phyloP scores from a whole-genome alignment of 2,113 vertebrate genomes.

The Eulemur macaco region DNA sequence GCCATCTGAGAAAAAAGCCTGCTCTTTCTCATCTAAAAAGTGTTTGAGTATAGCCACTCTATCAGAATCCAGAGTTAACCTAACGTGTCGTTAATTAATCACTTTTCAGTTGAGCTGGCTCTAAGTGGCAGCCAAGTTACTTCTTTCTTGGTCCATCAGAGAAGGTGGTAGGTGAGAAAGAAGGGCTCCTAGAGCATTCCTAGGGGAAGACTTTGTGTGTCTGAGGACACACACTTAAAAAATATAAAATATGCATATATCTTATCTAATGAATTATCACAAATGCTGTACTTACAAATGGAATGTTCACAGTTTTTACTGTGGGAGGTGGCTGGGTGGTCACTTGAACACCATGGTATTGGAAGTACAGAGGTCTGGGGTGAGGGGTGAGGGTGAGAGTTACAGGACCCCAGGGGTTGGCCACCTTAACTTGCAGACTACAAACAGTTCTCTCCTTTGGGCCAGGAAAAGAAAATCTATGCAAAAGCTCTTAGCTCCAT shows the following conservation, averaged over 20 bases:
- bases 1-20: not conserved
- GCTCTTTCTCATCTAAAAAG: not conserved
- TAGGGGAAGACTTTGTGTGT: not conserved
- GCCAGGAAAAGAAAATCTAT: not conserved
- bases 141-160: not conserved
- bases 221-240: not conserved
- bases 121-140: not conserved
- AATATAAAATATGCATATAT: not conserved
- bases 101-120: no score
- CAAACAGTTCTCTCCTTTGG: not conserved
- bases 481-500: not conserved
- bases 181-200: not conserved
- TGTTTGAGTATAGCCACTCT: not conserved
- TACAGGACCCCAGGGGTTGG: not conserved
- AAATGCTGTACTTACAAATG: not conserved
- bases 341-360: fast-evolving
- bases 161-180: not conserved
- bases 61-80: not conserved
- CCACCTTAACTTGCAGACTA: fast-evolving
- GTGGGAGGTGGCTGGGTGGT: fast-evolving
- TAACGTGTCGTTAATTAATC: not conserved
- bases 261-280: not conserved
- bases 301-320: not conserved
- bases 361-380: fast-evolving
- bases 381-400: fast-evolving